phyloP scores from a whole-genome alignment of 2,797 vertebrate species.

The Typhlichthys subterraneus region DNA sequence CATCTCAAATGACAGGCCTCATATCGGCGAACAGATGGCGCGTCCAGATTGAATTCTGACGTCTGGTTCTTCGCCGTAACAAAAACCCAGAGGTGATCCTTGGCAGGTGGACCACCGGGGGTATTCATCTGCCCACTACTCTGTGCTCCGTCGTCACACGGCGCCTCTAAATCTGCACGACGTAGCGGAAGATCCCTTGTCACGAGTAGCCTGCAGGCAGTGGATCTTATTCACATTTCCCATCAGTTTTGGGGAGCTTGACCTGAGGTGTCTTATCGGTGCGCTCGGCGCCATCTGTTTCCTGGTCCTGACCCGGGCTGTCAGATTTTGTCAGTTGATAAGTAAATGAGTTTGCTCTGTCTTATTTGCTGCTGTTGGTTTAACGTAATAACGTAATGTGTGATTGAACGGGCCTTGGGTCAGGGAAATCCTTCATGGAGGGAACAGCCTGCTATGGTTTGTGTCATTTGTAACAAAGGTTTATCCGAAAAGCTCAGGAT shows the following conservation, averaged over 20 bases:
- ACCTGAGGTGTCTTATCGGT: constrained; percentile 51
- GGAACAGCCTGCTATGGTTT: constrained; percentile 61
- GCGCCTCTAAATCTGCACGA: constrained; percentile 53
- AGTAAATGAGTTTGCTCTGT: constrained; percentile 54
- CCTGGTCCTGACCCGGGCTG: constrained; percentile 46
- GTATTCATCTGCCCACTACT: constrained; percentile 53
- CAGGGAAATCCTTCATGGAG: constrained; percentile 66
- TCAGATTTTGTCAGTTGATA: constrained; percentile 62
- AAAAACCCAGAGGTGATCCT: constrained; percentile 52
- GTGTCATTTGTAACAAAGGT: constrained; percentile 65
- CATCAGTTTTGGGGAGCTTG: constrained; percentile 53
- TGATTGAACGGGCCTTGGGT: constrained; percentile 67
- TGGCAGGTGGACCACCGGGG: constrained; percentile 43
- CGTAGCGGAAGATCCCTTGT: constrained; percentile 39
- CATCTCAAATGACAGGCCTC: constrained; percentile 66
- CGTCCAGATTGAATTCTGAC: constrained; percentile 65
- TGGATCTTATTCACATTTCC: constrained; percentile 66
- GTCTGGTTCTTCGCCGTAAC: constrained; percentile 63
- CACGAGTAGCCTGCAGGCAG: constrained; percentile 40
- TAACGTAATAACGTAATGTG: constrained; percentile 71
- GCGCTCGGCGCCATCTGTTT: constrained; percentile 60
- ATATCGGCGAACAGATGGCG: constrained; percentile 71
- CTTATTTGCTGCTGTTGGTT: constrained; percentile 74
- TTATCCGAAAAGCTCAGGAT: constrained; percentile 43
- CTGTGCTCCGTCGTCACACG: constrained; percentile 52